phyloP scores from a whole-genome alignment of 2,888 invertebrate species.

The Lasius platythorax region DNA sequence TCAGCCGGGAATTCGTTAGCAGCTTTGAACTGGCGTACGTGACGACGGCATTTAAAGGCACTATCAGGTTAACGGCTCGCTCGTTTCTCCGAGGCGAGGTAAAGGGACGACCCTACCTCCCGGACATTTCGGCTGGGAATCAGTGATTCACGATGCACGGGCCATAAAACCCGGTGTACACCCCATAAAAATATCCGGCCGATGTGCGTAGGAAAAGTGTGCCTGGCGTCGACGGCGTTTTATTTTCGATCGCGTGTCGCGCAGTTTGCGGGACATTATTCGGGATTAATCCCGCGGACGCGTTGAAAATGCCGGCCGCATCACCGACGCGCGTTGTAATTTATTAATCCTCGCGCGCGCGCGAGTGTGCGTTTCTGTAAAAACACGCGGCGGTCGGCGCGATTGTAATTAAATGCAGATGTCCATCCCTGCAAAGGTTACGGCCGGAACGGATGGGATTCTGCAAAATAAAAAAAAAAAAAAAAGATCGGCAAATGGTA shows the following conservation, averaged over 20 bases:
- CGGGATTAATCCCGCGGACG: conserved; percentile 66
- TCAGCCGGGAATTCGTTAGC: conserved; percentile 56
- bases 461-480: conserved; percentile 13
- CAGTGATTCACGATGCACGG: conserved; percentile 67
- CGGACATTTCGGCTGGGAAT: conserved; percentile 63
- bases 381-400: conserved; percentile 45
- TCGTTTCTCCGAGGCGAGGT: conserved; percentile 54
- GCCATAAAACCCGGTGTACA: conserved; percentile 68
- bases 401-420: conserved; percentile 57
- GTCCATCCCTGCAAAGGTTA: conserved; percentile 39
- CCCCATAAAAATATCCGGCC: conserved; percentile 70
- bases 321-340: conserved; percentile 56
- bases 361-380: conserved; percentile 9
- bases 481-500: not conserved
- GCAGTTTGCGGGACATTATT: conserved; percentile 64
- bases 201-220: conserved; percentile 43
- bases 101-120: not conserved
- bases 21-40: conserved; percentile 45
- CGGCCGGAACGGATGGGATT: conserved; percentile 35
- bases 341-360: conserved; percentile 64
- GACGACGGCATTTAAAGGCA: conserved; percentile 58
- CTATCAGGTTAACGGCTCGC: conserved; percentile 66
- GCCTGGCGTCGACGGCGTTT: conserved; percentile 54
- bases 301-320: conserved; percentile 55
- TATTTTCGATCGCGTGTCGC: conserved; percentile 64